phyloP scores from a whole-genome alignment of 64 coral and sea anemone genomes.

The Catalaphyllia jardinei region DNA sequence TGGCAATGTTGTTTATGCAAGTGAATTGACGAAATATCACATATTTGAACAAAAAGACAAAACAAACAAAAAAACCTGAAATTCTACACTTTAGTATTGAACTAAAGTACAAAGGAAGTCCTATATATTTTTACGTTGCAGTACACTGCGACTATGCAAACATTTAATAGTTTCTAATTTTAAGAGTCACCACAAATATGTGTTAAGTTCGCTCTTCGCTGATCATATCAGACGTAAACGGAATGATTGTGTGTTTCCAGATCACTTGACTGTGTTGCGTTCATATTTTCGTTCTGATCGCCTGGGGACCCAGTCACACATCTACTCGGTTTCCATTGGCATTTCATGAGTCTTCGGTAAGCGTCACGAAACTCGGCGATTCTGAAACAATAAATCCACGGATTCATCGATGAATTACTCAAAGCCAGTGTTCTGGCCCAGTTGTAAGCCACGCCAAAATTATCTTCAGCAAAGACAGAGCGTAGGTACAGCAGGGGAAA shows the following conservation, averaged over 20 bases:
- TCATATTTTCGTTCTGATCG: background rate
- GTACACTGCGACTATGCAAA: too few species aligned
- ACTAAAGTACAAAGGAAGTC: too few species aligned
- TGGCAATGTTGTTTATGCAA: too few species aligned
- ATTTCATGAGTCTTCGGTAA: slow-evolving; percentile 61
- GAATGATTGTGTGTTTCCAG: background rate
- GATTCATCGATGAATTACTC: slow-evolving; percentile 81
- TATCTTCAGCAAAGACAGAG: slow-evolving; percentile 57
- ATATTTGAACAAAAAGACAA: too few species aligned
- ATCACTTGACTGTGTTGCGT: background rate
- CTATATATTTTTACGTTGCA: too few species aligned
- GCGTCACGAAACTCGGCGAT: slow-evolving; percentile 86
- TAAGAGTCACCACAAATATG: too few species aligned
- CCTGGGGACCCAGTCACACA: background rate
- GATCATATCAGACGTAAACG: background rate
- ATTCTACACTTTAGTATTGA: too few species aligned
- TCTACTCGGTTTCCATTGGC: slow-evolving; percentile 26
- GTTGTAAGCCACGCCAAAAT: slow-evolving; percentile 79
- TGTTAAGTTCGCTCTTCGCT: too few species aligned
- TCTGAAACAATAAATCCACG: slow-evolving; percentile 85
- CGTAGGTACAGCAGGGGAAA: slow-evolving; percentile 73
- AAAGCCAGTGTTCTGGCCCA: slow-evolving; percentile 85
- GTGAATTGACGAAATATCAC: too few species aligned
- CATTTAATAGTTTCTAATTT: too few species aligned
- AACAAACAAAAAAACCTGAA: too few species aligned